These are phyloP conservation scores for Athalia rosae DNA, from an alignment of 2,888 invertebrate genomes.

Conservation along the genomic window DNA sequence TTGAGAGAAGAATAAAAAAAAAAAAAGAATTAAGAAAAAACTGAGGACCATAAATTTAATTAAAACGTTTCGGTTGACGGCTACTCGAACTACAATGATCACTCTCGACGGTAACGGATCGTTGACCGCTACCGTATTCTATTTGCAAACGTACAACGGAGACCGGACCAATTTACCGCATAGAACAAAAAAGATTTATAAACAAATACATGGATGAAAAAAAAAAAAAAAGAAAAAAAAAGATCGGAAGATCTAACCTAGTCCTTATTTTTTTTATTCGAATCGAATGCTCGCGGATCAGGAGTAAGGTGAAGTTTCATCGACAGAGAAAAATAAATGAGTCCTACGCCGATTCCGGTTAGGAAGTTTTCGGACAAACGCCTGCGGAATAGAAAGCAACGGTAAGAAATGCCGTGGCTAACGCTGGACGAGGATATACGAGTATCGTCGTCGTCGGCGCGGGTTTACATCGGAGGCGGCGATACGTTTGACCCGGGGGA, in stretches of 20 bases:
- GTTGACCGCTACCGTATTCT: background rate
- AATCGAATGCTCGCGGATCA: too few species aligned
- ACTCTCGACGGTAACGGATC: slow-evolving; percentile 12
- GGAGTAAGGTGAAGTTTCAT: too few species aligned
- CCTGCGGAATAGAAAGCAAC: slow-evolving; percentile 36
- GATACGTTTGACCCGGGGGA: slow-evolving; percentile 22
- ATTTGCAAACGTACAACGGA: background rate
- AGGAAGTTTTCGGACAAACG: background rate
- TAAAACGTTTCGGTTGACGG: slow-evolving; percentile 11
- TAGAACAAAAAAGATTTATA: background rate
- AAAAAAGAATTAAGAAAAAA: too few species aligned
- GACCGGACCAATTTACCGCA: slow-evolving; percentile 9
- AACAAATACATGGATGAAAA: too few species aligned
- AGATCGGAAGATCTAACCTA: too few species aligned
- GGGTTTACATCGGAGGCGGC: background rate
- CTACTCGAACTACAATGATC: slow-evolving; percentile 18
- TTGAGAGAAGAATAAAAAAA: too few species aligned
- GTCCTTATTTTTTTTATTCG: too few species aligned
- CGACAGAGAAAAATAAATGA: too few species aligned
- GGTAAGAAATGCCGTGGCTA: background rate
- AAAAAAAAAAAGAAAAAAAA: too few species aligned
- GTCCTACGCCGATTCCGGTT: background rate
- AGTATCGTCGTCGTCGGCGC: too few species aligned
- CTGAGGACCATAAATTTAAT: slow-evolving; percentile 5
- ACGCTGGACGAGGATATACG: slow-evolving; percentile 15